Conservation (phyloP, 2,888 invertebrate species). For the Lumbricus terrestris region DNA sequence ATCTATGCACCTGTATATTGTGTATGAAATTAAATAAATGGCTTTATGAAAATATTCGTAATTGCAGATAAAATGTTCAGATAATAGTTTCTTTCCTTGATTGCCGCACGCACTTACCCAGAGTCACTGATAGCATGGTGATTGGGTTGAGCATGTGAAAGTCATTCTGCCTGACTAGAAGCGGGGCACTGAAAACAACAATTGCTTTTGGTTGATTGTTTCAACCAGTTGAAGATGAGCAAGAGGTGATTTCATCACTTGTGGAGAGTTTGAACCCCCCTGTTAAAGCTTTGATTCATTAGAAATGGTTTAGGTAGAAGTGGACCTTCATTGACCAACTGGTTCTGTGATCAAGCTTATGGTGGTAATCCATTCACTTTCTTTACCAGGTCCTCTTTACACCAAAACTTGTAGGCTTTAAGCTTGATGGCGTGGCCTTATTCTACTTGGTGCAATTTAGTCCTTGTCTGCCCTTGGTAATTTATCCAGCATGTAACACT, state of each 20-base stretch:
- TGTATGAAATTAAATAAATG: neutral
- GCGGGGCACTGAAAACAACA: neutral
- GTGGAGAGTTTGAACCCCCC: neutral
- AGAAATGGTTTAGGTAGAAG: neutral
- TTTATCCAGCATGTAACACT: neutral
- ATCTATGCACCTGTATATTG: neutral
- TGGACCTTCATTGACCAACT: neutral
- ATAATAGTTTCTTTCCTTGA: neutral
- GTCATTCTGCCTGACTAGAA: neutral
- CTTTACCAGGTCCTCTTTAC: neutral
- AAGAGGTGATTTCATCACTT: neutral
- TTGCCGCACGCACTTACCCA: neutral
- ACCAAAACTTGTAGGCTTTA: neutral
- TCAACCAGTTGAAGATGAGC: neutral
- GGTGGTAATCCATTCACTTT: neutral
- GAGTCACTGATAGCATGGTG: no score
- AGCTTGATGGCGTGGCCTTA: neutral
- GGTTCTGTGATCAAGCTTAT: neutral
- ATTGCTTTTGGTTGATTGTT: neutral
- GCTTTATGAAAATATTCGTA: neutral
- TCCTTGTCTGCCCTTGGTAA: neutral
- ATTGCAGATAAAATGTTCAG: neutral
- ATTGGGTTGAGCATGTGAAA: neutral
- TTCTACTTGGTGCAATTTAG: neutral
- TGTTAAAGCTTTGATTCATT: no score